These are phyloP conservation scores for Drosophila putrida DNA, from an alignment of 2,888 invertebrate species.

Conservation along the genomic window DNA sequence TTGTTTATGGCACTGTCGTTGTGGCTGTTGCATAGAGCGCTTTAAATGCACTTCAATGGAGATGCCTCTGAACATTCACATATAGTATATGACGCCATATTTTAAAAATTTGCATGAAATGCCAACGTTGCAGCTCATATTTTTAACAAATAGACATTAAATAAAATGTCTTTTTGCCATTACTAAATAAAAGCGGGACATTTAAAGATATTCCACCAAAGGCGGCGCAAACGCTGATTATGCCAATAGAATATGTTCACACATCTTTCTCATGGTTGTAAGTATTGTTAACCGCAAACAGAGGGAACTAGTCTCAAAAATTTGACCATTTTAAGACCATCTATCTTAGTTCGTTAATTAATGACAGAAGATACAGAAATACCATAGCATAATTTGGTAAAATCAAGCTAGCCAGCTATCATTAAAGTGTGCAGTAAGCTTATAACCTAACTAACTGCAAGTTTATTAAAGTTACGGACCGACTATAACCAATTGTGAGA, in stretches of 20 bases:
- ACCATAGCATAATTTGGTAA: not conserved
- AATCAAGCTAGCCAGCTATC: not conserved
- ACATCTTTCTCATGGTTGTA: too few species aligned
- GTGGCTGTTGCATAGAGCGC: conserved; percentile 25
- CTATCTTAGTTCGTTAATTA: not conserved
- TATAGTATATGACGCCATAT: conserved; percentile 1
- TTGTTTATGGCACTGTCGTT: conserved; percentile 12
- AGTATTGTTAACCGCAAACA: too few species aligned
- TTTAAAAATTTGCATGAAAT: conserved; percentile 32
- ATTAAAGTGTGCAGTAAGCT: not conserved
- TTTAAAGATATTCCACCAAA: not conserved
- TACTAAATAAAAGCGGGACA: not conserved
- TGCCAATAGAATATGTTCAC: not conserved
- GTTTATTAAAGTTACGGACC: too few species aligned
- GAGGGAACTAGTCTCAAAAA: too few species aligned
- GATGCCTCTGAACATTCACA: conserved; percentile 1
- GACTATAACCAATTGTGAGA: too few species aligned
- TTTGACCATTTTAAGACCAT: not conserved
- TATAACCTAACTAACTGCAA: not conserved
- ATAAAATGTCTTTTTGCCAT: conserved; percentile 27
- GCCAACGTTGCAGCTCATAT: conserved; percentile 24
- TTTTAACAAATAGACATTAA: not conserved
- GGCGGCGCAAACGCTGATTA: not conserved
- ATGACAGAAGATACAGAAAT: not conserved
- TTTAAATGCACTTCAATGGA: conserved; percentile 48